Evolutionary conservation across 2,797 vertebrate genomes (phyloP), one percentile per base, ranked within the genome.

Genomic region (Parauchenoglanis ngamensis): DNA sequence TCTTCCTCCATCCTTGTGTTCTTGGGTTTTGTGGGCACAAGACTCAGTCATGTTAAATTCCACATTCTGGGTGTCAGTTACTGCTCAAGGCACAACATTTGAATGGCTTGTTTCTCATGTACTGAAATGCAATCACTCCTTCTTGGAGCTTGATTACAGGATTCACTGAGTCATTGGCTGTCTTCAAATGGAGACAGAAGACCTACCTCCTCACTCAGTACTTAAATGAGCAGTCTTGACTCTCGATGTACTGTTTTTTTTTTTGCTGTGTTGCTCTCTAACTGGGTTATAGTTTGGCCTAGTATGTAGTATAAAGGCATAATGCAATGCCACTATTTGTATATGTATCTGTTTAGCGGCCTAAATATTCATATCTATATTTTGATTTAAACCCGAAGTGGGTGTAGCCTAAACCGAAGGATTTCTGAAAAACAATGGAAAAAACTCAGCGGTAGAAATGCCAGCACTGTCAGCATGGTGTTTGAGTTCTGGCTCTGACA

Each of bases 61-160:
- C 65, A 86, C 54, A 31, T 31, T 23, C 35, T 59, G n/a, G 25
- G 84, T 67, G 25, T 86, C 67, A 70, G 7, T 73, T 79, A 73
- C 40, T 76, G 80, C 68, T 65, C 19, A 56, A 35, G 59, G 72
- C 72, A 67, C 59, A 63, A 56, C 11, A 2, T 72, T 31, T 70
- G 57, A 90, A 76, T 73, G 25, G 73, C 7, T 80, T 65, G 56
- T 67, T 87, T 61, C 68, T 87, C 57, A 4, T 79, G 78, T 17
- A 63, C 57, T 65, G 56, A 73, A 87, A 65, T 78, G 79, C 85
- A 90, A 63, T 59, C 81, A 57, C 25, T 78, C 23, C 28, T 23
- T 63, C 81, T 75, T 87, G 15, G 46, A 79, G 85, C 40, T 54
- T 81, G 59, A 81, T 81, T 63, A 81, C 79, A 81, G 8, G 59